phyloP scores from a whole-genome alignment of 2,113 vertebrate genomes.

The Ibidorhyncha struthersii region DNA sequence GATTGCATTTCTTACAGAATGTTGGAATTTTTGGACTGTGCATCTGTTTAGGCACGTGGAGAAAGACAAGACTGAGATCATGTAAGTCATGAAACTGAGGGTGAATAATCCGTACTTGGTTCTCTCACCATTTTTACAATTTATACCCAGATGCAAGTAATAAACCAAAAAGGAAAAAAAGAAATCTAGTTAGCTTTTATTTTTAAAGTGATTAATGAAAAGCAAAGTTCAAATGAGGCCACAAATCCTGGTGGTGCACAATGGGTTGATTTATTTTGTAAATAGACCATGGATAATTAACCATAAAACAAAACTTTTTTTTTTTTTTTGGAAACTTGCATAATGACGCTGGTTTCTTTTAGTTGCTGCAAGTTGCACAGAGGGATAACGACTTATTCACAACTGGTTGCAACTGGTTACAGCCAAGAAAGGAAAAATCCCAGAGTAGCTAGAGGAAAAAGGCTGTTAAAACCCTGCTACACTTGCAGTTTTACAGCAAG shows the following conservation, averaged over 20 bases:
- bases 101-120: slow-evolving; percentile 57
- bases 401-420: slow-evolving; percentile 64
- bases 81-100: slow-evolving; percentile 57
- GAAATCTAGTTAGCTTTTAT: slow-evolving; percentile 64
- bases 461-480: not conserved
- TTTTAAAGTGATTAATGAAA: slow-evolving; percentile 75
- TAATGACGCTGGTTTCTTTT: slow-evolving; percentile 65
- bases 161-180: slow-evolving; percentile 24
- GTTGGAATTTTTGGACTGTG: slow-evolving; percentile 49
- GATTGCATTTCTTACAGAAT: slow-evolving; percentile 57
- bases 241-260: slow-evolving; percentile 73
- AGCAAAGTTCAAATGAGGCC: slow-evolving; percentile 75
- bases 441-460: slow-evolving; percentile 5
- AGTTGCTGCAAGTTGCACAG: slow-evolving; percentile 65
- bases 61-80: slow-evolving; percentile 54
- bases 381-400: slow-evolving; percentile 67
- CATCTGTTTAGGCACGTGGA: slow-evolving; percentile 62
- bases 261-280: slow-evolving; percentile 78
- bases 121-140: slow-evolving; percentile 33
- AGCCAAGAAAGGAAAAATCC: slow-evolving; percentile 54
- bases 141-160: slow-evolving; percentile 59
- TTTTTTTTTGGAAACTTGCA: slow-evolving; percentile 2
- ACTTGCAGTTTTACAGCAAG: slow-evolving; percentile 28
- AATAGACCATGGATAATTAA: slow-evolving; percentile 78
- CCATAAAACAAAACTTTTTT: slow-evolving; percentile 73